Base-by-base conservation (phyloP, 2,113 vertebrate genomes). In the Pitta sordida region DNA sequence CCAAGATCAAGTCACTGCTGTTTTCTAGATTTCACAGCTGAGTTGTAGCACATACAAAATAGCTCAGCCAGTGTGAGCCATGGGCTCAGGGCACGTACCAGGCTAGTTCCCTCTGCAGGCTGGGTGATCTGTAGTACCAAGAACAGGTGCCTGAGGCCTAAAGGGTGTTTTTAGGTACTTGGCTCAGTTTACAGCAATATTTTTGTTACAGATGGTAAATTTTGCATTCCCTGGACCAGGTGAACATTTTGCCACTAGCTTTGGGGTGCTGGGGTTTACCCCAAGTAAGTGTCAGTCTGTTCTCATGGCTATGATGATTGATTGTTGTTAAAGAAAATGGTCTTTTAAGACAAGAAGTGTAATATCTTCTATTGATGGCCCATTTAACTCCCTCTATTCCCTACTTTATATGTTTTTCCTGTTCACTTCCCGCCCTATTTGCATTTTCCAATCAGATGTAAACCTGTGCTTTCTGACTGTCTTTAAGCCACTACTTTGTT, bases 151-250 rank as follows among this genome's bases (percentile, higher is more conserved):
- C 84, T 5, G 14, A 10, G 43, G 15, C 41, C 58, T 41, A 16
- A 3, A 7, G 10, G 8, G 2, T 24, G 22, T 0, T 21, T 44
- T 53, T 22, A 8, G 9, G 11, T 23, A 22, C 32, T 8, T 3
- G 73, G 51, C 60, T 89, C 29, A 2, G 49, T 56, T 82, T 46
- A 21, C 9, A 11, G 49, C 43, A 41, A 1, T 20, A 1, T 2
- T 73, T 71, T 21, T 10, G 26, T 81, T 85, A 26, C 55, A 48
- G 27, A 3, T 59, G 36, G 17, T 67, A 8, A 56, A 51, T 23
- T 9, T 24, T 29, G 27, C 55, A 19, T 22, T 77, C 56, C 6
- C 56, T 53, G 26, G 24, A 68, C 69, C 69, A 48, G 52, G 49
- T 26, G 62, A 60, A 14, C 2, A 0, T 55, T 78, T 52, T 62